Evolutionary conservation across 2,888 invertebrate species (phyloP).

Genomic region (Panopea generosa): DNA sequence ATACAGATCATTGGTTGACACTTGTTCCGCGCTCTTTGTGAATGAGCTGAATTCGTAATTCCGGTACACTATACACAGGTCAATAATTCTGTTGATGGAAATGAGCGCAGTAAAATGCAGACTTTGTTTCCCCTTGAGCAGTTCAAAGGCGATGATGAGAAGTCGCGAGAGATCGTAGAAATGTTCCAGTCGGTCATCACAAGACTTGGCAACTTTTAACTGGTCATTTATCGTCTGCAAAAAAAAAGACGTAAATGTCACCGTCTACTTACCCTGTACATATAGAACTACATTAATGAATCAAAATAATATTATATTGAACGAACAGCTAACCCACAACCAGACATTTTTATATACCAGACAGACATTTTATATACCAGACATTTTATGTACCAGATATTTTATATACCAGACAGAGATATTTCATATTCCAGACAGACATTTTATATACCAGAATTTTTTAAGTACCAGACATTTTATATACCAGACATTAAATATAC

Average conservation of each 20-base stretch:
- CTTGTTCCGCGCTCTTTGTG: conserved; percentile 57
- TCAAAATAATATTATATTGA: too few relatives aligned
- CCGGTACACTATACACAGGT: conserved; percentile 86
- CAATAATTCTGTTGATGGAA: conserved; percentile 87
- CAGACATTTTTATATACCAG: too few relatives aligned
- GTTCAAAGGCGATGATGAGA: conserved; percentile 87
- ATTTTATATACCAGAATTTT: too few relatives aligned
- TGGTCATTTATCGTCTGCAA: conserved; percentile 80
- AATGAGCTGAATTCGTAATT: conserved; percentile 77
- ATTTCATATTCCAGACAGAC: too few relatives aligned
- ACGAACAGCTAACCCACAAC: too few relatives aligned
- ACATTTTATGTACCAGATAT: too few relatives aligned
- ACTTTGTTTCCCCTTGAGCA: conserved; percentile 87
- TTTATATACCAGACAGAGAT: too few relatives aligned
- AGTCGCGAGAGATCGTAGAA: conserved; percentile 86
- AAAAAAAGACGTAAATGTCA: background rate
- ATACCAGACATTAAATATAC: too few relatives aligned
- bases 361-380: too few relatives aligned
- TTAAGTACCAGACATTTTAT: too few relatives aligned
- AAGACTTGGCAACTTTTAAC: conserved; percentile 65
- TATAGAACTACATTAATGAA: too few relatives aligned
- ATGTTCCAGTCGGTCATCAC: conserved; percentile 80
- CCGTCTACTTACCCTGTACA: too few relatives aligned
- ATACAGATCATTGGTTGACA: conserved; percentile 54
- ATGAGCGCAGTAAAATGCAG: conserved; percentile 88